Conservation (phyloP, 1,140 invertebrate species). For the Polypedilum vanderplanki region DNA sequence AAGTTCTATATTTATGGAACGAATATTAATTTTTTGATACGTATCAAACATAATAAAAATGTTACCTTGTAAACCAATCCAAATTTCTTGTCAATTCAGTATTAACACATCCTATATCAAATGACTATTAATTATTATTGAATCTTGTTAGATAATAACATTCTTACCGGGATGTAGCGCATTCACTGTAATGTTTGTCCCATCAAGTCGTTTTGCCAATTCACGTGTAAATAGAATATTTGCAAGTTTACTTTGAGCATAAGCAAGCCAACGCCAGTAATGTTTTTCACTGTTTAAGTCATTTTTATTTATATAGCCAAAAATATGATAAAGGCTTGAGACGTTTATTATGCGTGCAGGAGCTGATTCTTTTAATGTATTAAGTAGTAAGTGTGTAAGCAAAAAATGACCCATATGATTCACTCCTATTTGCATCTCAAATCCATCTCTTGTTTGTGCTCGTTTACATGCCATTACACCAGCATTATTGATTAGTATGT, state of each 20-base stretch:
- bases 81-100: slow-evolving; percentile 67
- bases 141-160: too few relatives aligned
- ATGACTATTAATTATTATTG: too few relatives aligned
- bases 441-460: slow-evolving; percentile 63
- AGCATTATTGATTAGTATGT: slow-evolving; percentile 88
- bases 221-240: slow-evolving; percentile 66
- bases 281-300: slow-evolving; percentile 58
- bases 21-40: slow-evolving; percentile 34
- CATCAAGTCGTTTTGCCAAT: slow-evolving; percentile 52
- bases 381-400: slow-evolving; percentile 68
- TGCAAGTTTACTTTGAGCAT: slow-evolving; percentile 66
- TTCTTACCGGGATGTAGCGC: slow-evolving; percentile 58
- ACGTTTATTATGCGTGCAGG: slow-evolving; percentile 49
- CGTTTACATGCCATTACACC: slow-evolving; percentile 69
- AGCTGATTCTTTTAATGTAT: slow-evolving; percentile 47
- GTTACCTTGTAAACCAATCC: slow-evolving; percentile 46
- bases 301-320: slow-evolving; percentile 58
- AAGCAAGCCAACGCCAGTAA: slow-evolving; percentile 54
- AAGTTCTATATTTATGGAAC: slow-evolving; percentile 29
- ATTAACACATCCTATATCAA: slow-evolving; percentile 46
- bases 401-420: slow-evolving; percentile 82
- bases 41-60: slow-evolving; percentile 31
- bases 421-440: slow-evolving; percentile 69
- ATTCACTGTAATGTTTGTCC: slow-evolving; percentile 56
- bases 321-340: slow-evolving; percentile 43